Conservation (phyloP, 2,888 invertebrate species). For the Lottia gigantea region DNA sequence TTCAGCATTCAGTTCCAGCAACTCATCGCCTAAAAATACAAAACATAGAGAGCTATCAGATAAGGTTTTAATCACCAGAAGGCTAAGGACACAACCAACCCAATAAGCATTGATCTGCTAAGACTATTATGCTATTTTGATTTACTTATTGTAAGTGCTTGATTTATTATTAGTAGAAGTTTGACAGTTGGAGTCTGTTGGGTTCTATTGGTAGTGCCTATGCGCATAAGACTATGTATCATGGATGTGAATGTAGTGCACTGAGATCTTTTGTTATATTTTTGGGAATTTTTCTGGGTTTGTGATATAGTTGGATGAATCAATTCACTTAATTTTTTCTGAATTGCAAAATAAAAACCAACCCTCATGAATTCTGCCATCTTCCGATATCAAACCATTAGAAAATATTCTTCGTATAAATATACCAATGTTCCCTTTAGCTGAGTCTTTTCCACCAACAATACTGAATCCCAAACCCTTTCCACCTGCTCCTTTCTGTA, state of each 20-base stretch:
- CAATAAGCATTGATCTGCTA: too few relatives aligned
- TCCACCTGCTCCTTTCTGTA: constrained; percentile 85
- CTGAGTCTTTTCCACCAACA: constrained; percentile 88
- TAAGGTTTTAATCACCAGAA: neutral
- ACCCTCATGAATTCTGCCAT: constrained; percentile 87
- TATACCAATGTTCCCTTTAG: constrained; percentile 88
- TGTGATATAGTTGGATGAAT: too few relatives aligned
- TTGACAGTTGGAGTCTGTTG: too few relatives aligned
- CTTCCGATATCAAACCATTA: constrained; percentile 86
- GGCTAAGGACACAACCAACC: neutral
- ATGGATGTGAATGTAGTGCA: too few relatives aligned
- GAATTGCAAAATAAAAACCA: constrained; percentile 34
- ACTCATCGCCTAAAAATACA: constrained; percentile 81
- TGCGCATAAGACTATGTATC: too few relatives aligned
- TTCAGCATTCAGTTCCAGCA: constrained; percentile 87
- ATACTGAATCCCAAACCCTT: constrained; percentile 91
- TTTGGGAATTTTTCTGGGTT: too few relatives aligned
- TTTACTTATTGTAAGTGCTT: too few relatives aligned
- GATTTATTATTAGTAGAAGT: too few relatives aligned
- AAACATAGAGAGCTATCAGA: neutral
- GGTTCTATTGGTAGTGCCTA: too few relatives aligned
- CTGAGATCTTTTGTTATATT: too few relatives aligned
- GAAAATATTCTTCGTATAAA: constrained; percentile 90
- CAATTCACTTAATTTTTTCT: too few relatives aligned
- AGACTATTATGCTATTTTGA: too few relatives aligned